Conservation (phyloP, 2,797 vertebrate species). For the Presbytis comata region DNA sequence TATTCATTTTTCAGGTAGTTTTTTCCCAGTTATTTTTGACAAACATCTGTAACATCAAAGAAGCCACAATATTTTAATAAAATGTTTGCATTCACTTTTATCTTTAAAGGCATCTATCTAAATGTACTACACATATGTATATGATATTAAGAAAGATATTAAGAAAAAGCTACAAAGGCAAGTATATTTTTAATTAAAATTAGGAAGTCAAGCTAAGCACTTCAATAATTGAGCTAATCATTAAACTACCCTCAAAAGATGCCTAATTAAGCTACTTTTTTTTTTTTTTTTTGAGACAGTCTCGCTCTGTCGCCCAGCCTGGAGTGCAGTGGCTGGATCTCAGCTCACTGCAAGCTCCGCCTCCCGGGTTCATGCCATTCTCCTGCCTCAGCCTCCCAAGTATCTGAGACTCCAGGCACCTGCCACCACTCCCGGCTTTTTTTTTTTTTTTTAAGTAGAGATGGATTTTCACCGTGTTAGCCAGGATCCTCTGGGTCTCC, state of each 20-base stretch:
- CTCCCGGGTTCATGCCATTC: too few species aligned
- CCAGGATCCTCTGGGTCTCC: too few species aligned
- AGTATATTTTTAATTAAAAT: conserved; percentile 42
- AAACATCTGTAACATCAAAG: neutral
- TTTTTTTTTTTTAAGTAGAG: too few species aligned
- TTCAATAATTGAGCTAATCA: conserved; percentile 45
- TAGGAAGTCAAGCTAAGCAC: conserved; percentile 36
- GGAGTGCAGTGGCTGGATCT: too few species aligned
- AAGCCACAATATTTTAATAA: conserved; percentile 16
- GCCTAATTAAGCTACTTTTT: conserved; percentile 56
- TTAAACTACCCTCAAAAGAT: conserved; percentile 51
- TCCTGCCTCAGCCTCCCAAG: too few species aligned
- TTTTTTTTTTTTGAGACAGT: too few species aligned
- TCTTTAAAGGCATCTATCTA: neutral
- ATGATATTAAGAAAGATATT: conserved; percentile 38
- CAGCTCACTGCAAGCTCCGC: too few species aligned
- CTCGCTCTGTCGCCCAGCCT: too few species aligned
- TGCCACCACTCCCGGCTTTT: too few species aligned
- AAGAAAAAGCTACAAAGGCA: conserved; percentile 10
- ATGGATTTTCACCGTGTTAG: too few species aligned
- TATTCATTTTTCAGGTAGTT: neutral
- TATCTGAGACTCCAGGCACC: too few species aligned
- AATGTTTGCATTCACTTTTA: conserved; percentile 26
- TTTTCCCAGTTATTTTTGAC: neutral
- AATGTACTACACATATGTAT: neutral